Conservation (phyloP, 2,113 vertebrate genomes). For the Vicugna pacos region DNA sequence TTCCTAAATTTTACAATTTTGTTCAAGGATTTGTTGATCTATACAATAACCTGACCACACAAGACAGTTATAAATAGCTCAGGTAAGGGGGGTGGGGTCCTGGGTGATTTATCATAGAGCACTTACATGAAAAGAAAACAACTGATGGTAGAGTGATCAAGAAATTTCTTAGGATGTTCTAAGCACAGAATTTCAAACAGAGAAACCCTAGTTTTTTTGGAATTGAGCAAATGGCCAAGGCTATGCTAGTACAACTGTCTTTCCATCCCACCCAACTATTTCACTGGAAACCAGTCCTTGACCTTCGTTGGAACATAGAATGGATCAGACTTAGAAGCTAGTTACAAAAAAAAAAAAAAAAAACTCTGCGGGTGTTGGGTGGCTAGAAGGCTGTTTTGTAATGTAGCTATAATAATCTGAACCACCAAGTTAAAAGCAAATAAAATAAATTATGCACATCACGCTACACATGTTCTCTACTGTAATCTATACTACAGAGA, state of each 20-base stretch:
- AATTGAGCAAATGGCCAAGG: background rate
- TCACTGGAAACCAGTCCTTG: background rate
- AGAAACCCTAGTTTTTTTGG: background rate
- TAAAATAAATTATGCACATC: background rate
- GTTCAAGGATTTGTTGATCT: background rate
- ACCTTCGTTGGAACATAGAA: background rate
- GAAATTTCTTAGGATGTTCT: background rate
- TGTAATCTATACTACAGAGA: background rate
- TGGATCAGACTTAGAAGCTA: background rate
- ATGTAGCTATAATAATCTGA: background rate
- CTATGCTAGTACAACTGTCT: background rate
- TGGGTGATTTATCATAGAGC: background rate
- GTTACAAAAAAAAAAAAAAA: background rate
- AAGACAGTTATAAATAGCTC: background rate
- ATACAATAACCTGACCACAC: background rate
- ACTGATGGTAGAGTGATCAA: background rate
- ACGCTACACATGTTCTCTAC: background rate
- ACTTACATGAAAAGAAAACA: background rate
- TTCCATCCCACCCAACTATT: background rate
- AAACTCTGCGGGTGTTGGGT: background rate
- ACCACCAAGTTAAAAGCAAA: background rate
- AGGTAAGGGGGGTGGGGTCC: background rate
- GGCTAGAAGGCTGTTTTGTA: background rate
- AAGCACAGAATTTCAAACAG: background rate
- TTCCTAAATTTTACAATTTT: constrained; percentile 23